Evolutionary conservation across 1,140 invertebrate species (phyloP), one percentile per base, ranked within the genome.

Genomic region (Formica selysi): DNA sequence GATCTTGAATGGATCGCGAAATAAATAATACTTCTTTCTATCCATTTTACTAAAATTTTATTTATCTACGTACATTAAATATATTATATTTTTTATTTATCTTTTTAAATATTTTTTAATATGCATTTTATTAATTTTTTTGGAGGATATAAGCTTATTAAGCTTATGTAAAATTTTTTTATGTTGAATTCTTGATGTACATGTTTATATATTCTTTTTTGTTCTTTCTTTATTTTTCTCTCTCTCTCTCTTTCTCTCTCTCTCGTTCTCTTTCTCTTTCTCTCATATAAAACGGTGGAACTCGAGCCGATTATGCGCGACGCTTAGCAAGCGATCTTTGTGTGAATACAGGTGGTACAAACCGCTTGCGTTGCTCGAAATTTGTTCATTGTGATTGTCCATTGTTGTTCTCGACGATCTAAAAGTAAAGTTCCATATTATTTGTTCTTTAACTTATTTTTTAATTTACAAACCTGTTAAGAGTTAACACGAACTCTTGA

Each of bases 221-320:
- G 41, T 44, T 44, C 11, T 44, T 44, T 44, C 2, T 13, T 0
- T 44, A 44, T 44, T 44, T 44, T 2, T 44, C 1, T 44, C 10
- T 44, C 10, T 44, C 8, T 10, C 4, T 13, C n/a, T 19, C 54
- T 11, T 13, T 38, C n/a, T 22, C 22, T 22, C 22, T 22, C 22
- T 22, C 22, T 22, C 22, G 22, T 22, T 22, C 22, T 22, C 22
- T 22, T 22, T 22, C 22, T 61, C 38, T 54, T 22, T 11, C n/a
- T 26, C 13, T 61, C 32, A 29, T 59, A 51, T 26, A 54, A 76
- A 41, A 41, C 16, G 19, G 29, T 73, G 10, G 32, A 74, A 74
- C 36, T 41, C 54, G 73, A 76, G 16, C 36, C 54, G 73, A 76
- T 76, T 76, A 36, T 76, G 16, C n/a, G 38, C 32, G 3, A 74